A percentile compares a stretch with the other conserved stretches of the same genome.
Evolutionary conservation across 1,140 invertebrate genomes (phyloP).

Genomic region (Drosophila kikkawai): DNA sequence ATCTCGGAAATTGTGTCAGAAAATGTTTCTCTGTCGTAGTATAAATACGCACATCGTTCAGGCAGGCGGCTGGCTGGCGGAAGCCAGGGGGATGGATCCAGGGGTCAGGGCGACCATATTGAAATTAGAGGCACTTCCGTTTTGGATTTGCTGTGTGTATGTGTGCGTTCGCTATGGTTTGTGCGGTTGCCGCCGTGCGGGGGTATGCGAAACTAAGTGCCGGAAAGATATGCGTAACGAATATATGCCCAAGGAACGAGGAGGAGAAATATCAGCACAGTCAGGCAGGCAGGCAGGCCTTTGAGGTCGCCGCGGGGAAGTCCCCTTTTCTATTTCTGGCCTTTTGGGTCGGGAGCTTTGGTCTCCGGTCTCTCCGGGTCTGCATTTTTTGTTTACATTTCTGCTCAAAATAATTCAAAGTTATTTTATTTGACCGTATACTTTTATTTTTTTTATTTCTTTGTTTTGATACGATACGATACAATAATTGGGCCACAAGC

Average conservation of each 20-base stretch:
- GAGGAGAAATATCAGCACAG: background rate
- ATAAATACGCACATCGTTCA: slow-evolving; percentile 21
- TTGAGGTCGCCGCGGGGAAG: slow-evolving; percentile 7
- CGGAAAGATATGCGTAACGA: slow-evolving; percentile 76
- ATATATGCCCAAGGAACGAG: slow-evolving; percentile 23
- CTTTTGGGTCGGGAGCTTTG: slow-evolving; percentile 4
- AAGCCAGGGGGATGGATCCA: slow-evolving; percentile 9
- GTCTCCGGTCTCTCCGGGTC: background rate
- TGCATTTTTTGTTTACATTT: slow-evolving; percentile 26
- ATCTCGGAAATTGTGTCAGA: slow-evolving; percentile 82
- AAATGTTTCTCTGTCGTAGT: slow-evolving; percentile 67
- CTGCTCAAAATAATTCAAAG: slow-evolving; percentile 18
- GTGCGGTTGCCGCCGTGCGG: slow-evolving; percentile 26
- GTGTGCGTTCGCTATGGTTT: slow-evolving; percentile 17
- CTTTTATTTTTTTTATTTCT: slow-evolving; percentile 25
- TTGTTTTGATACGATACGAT: slow-evolving; percentile 18
- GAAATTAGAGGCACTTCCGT: slow-evolving; percentile 80
- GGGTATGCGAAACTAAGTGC: slow-evolving; percentile 68
- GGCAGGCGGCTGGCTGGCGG: slow-evolving; percentile 6
- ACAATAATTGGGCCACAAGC: slow-evolving; percentile 32
- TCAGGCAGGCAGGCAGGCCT: background rate
- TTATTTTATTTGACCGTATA: slow-evolving; percentile 7
- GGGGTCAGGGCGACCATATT: slow-evolving; percentile 64
- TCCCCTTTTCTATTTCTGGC: slow-evolving; percentile 11
- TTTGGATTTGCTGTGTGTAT: slow-evolving; percentile 49